phyloP scores from a whole-genome alignment of 2,888 invertebrate species.

The Phymatocera aterrima region DNA sequence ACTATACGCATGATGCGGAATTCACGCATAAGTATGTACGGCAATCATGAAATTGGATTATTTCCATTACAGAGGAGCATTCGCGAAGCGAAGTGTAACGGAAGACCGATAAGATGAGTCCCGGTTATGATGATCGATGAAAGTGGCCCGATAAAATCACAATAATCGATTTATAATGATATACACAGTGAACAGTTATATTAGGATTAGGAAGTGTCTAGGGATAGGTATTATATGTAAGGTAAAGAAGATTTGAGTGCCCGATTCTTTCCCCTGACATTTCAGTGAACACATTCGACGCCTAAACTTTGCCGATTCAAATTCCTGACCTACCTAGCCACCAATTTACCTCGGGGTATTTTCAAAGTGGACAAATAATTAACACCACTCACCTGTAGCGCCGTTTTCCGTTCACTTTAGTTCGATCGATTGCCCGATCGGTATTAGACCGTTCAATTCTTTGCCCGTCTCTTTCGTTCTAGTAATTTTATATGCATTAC shows the following conservation, averaged over 20 bases:
- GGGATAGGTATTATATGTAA: background rate
- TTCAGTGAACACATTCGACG: background rate
- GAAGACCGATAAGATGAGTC: no score
- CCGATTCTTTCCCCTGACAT: background rate
- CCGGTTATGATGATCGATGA: no score
- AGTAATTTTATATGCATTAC: no score
- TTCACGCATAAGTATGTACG: no score
- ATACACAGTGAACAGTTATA: no score
- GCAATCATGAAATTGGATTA: background rate
- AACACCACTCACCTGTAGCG: constrained; percentile 34
- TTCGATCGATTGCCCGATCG: constrained; percentile 5
- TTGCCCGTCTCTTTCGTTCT: background rate
- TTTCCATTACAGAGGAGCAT: no score
- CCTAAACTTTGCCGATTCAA: background rate
- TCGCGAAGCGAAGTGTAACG: no score
- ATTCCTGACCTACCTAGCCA: no score
- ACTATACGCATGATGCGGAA: background rate
- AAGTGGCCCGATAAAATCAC: no score
- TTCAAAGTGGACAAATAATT: constrained; percentile 4
- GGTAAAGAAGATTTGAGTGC: background rate
- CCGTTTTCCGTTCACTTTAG: constrained; percentile 22
- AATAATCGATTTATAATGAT: no score
- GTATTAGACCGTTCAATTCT: background rate
- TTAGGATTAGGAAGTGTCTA: no score
- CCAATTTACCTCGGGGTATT: background rate